Base-by-base conservation (phyloP, 2,113 vertebrate genomes). In the Bettongia penicillata region DNA sequence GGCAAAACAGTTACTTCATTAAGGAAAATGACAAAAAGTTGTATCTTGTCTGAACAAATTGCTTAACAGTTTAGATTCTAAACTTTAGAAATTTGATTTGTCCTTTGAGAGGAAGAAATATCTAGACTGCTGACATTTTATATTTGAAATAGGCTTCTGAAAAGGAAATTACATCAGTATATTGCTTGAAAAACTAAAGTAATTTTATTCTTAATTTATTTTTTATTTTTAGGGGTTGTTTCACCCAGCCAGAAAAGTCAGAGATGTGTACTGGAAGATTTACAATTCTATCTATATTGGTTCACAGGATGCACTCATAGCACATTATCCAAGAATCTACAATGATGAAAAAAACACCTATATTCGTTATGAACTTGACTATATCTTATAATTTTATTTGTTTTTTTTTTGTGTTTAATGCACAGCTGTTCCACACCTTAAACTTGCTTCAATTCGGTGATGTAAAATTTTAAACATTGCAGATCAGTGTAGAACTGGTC, bases 231-330 rank as follows among this genome's bases (percentile, higher is more conserved):
- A 99, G 99, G 99, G 99, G 95, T 98, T 99, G 97, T 99, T 99
- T 98, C 99, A 99, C 94, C 99, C 99, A 47, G 99, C 99, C 96
- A 98, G 99, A 93, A 99, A 99, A 98, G 99, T 99, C 96, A 98
- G 99, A 97, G 99, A 99, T 8, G 99, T 99, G 19, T 99, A 99
- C 97, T 99, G 99, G 99, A 99, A 99, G 99, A 99, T 99, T 50
- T 99, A 99, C 98, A 99, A 99, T 97, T 99, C 99, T 14, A 99
- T 99, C 98, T 99, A 99, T 98, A 99, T 99, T 0, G 99, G 99
- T 61, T 99, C 99, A 3, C 99, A 99, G 98, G 99, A 99, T 89
- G 99, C 99, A 57, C 99, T 99, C 96, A 99, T 99, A 93, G 99
- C 99, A 89, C 99, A 99, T 98, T 99, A 99, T 93, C 99, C 99